These are phyloP conservation scores for Ectropis grisescens DNA, from an alignment of 1,140 invertebrate genomes.

Conservation along the genomic window DNA sequence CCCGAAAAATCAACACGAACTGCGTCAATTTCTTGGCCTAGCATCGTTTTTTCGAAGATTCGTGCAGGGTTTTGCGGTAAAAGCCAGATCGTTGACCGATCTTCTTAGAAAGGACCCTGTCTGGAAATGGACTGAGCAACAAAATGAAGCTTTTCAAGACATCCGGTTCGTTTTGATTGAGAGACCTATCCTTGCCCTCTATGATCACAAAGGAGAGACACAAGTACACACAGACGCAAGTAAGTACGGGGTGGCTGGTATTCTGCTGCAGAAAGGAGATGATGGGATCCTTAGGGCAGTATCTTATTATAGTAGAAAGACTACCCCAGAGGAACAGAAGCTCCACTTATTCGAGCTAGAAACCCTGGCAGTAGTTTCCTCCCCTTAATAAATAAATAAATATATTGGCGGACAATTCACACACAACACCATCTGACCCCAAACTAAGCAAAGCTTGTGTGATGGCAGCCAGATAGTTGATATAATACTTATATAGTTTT, in stretches of 20 bases:
- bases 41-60: constrained; percentile 36
- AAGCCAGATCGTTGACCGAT: constrained; percentile 23
- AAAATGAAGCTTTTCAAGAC: constrained; percentile 9
- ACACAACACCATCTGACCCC: too few relatives aligned
- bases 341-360: background rate
- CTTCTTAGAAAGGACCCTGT: constrained; percentile 19
- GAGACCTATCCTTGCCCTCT: constrained; percentile 28
- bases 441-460: too few relatives aligned
- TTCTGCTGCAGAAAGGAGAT: constrained; percentile 23
- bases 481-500: too few relatives aligned
- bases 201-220: constrained; percentile 18
- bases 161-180: constrained; percentile 11
- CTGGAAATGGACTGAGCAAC: constrained; percentile 9
- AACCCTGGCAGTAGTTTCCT: background rate
- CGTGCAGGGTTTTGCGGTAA: constrained; percentile 22
- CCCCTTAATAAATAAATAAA: too few relatives aligned
- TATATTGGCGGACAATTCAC: too few relatives aligned
- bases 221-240: constrained; percentile 27
- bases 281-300: constrained; percentile 1
- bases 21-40: constrained; percentile 17
- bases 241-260: constrained; percentile 19
- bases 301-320: background rate
- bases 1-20: constrained; percentile 8
- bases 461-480: too few relatives aligned
- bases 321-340: background rate